Percentiles rank a stretch among this genome's conserved stretches.
Conservation (phyloP, 2,797 vertebrate genomes). For the Synaphobranchus kaupii region DNA sequence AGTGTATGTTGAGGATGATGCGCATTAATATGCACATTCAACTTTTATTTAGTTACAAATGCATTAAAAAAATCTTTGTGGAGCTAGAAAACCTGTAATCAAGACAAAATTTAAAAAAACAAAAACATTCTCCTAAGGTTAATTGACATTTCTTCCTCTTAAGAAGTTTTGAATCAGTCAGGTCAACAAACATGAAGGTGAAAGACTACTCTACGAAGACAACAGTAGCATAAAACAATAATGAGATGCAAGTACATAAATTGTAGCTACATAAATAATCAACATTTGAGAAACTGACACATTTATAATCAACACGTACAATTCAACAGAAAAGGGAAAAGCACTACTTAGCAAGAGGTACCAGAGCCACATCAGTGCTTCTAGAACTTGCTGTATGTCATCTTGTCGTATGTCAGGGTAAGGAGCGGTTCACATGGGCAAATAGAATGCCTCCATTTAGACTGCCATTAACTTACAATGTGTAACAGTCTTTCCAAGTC, state of each 20-base stretch:
- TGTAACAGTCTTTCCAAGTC: neutral
- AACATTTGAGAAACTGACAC: neutral
- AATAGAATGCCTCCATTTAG: neutral
- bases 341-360: neutral
- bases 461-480: neutral
- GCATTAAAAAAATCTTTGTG: neutral
- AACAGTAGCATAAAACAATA: neutral
- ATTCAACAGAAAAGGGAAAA: neutral
- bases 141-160: neutral
- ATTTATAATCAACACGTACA: neutral
- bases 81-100: neutral
- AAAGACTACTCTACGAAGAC: neutral
- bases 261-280: neutral
- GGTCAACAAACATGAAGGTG: neutral
- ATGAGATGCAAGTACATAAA: neutral
- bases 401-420: neutral
- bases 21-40: neutral
- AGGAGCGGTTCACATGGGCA: neutral
- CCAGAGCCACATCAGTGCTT: neutral
- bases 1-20: neutral
- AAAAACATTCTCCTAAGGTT: neutral
- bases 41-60: constrained; percentile 1
- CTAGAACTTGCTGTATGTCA: neutral
- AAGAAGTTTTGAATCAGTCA: neutral
- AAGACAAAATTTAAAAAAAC: neutral